Evolutionary conservation across 2,113 vertebrate species (phyloP), one percentile per base, ranked within the genome.

Genomic region (Melierax canorus): DNA sequence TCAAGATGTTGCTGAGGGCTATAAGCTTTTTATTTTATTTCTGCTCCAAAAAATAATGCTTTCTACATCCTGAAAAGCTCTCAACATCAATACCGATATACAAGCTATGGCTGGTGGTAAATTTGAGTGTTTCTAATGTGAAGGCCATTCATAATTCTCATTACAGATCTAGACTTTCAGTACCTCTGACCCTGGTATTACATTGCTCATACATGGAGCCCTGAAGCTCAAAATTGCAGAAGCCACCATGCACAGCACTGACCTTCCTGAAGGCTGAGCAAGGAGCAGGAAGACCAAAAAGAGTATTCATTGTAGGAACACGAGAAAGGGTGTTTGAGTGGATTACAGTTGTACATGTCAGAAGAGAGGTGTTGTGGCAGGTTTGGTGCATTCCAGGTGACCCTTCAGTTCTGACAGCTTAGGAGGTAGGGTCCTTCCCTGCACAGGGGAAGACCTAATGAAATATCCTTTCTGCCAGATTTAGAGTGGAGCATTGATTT

Each of bases 31-130:
- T 46, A 7, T 46, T 46, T 48, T 7, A 9, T 59, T 11, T 7
- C 29, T 0, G 1, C 53, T 17, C 16, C 16, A 0, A 5, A 77
- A 69, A 58, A 55, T 1, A 73, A 10, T 16, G 9, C 24, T 60
- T 63, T 30, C 10, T 17, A 53, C n/a, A 59, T 11, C 15, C 29
- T 10, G 18, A 41, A n/a, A 58, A 82, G 8, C 36, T 77, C n/a
- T 45, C 27, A 68, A 34, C 22, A 56, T 56, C 36, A 41, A 43
- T 30, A 34, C 9, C 51, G 22, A 48, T 16, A 74, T 12, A 72
- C 10, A 66, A 88, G 34, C 27, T 46, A 11, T 2, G 6, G 10
- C 5, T 53, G 19, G 34, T n/a, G 24, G 38, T 30, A 68, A 66
- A 45, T 7, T 14, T 8, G 41, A 38, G 23, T 9, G 8, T 73